Percentiles rank a stretch among this genome's conserved stretches.
phyloP scores from a whole-genome alignment of 2,113 vertebrate genomes.

The Rattus rattus region DNA sequence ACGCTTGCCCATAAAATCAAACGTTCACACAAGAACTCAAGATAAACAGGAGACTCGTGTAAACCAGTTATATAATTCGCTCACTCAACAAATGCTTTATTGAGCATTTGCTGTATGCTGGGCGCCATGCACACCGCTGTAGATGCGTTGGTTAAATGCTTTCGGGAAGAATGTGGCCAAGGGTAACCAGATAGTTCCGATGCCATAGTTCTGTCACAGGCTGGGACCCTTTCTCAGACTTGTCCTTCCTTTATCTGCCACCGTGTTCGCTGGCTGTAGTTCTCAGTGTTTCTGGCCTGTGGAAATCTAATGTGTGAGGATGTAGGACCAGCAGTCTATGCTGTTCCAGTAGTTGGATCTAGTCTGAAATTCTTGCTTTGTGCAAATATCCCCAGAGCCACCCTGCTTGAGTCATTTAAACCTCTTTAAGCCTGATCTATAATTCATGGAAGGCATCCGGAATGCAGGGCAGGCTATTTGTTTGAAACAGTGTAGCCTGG shows the following conservation, averaged over 20 bases:
- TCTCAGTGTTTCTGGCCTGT: background rate
- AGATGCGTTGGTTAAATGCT: background rate
- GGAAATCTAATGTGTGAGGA: background rate
- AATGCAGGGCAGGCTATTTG: background rate
- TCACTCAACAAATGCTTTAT: slow-evolving; percentile 14
- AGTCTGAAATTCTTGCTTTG: slow-evolving; percentile 14
- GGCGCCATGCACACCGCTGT: background rate
- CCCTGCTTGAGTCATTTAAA: slow-evolving; percentile 8
- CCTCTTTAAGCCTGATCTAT: background rate
- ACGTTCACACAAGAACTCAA: background rate
- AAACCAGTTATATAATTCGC: slow-evolving; percentile 16
- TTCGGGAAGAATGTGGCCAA: background rate
- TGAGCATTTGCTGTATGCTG: background rate
- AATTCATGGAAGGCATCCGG: background rate
- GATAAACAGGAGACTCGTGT: background rate
- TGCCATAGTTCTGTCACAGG: background rate
- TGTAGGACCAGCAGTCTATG: background rate
- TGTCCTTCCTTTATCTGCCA: background rate
- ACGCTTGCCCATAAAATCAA: background rate
- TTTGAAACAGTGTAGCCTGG: background rate
- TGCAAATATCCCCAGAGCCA: background rate
- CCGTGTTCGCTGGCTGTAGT: background rate
- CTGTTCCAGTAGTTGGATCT: background rate
- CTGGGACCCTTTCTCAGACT: background rate
- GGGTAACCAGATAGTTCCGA: no score